Base-by-base conservation (phyloP, 2,888 invertebrate species). In the Keiferia lycopersicella region DNA sequence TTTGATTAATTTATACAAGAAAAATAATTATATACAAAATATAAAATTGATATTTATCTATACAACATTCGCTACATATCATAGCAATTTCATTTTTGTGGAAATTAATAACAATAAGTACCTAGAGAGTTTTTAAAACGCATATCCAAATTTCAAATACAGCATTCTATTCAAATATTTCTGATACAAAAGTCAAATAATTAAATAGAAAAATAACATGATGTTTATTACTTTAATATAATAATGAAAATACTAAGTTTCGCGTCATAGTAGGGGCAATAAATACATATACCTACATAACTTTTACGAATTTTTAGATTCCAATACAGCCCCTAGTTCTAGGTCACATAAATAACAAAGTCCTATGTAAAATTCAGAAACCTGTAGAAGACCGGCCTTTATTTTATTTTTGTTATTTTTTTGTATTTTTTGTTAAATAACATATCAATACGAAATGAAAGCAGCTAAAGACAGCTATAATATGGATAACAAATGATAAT, bases 21-120 rank as follows among this genome's bases (percentile, higher is more conserved):
- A 87, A 84, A 86, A 85, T 75, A 85, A 86, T 86, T 87, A 86
- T 86, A 86, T 87, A 90, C 84, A 89, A 87, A 87, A 88, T 88
- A 89, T 87, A 85, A 87, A 88, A 86, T 87, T 84, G 86, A 87
- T 86, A 86, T 86, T 82, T 82, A 83, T 82, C 83, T 87, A 82
- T 84, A 85, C 85, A 87, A 86, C 80, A 80, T 84, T 82, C 75
- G 82, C 81, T 77, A 72, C 68, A 51, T n/a, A n/a, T 53, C 22
- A 61, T 71, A 79, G 80, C 81, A 81, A 81, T 77, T 75, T 75
- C 70, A 72, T 72, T 78, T 69, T 65, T 68, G 77, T 82, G 81
- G 80, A 84, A 85, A 85, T 80, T 67, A 79, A 78, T 84, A 84
- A 87, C 82, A 83, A 85, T 87, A 88, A 87, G 87, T 87, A 86